phyloP scores from a whole-genome alignment of 2,113 vertebrate genomes.

The Corythornis vintsioides region DNA sequence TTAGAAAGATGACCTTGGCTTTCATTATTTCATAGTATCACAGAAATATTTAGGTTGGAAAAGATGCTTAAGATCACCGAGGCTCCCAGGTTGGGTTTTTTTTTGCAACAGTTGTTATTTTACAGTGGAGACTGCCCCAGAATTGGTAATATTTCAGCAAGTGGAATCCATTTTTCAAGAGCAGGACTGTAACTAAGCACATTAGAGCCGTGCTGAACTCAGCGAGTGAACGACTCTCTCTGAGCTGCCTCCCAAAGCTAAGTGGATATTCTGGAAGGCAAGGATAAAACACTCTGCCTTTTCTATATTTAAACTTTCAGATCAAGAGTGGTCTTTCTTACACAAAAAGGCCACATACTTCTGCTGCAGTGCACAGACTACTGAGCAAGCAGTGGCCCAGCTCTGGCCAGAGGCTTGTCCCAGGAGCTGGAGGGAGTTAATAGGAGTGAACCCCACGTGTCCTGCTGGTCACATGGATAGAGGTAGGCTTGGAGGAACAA shows the following conservation, averaged over 20 bases:
- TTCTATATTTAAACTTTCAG: conserved; percentile 21
- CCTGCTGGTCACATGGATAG: neutral
- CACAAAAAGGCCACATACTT: neutral
- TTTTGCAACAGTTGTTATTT: conserved; percentile 7
- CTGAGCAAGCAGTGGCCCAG: neutral
- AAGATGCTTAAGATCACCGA: neutral
- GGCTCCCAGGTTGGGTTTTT: neutral
- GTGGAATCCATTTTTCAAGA: conserved; percentile 55
- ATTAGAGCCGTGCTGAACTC: conserved; percentile 54
- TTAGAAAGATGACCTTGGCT: neutral
- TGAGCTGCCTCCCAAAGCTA: conserved; percentile 48
- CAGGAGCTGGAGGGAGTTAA: neutral
- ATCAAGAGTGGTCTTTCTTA: neutral
- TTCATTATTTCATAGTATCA: neutral
- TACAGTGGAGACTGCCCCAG: neutral
- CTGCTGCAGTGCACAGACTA: neutral
- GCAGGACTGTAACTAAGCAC: conserved; percentile 50
- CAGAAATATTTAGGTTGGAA: neutral
- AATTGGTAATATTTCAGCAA: conserved; percentile 44
- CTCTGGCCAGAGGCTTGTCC: neutral
- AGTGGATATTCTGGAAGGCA: conserved; percentile 32
- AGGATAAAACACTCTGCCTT: conserved; percentile 30
- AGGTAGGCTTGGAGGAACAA: neutral
- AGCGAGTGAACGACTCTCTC: neutral
- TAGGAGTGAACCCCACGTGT: neutral